Evolutionary conservation across 2,888 invertebrate species (phyloP).

Genomic region (Neoitamus cyanurus): DNA sequence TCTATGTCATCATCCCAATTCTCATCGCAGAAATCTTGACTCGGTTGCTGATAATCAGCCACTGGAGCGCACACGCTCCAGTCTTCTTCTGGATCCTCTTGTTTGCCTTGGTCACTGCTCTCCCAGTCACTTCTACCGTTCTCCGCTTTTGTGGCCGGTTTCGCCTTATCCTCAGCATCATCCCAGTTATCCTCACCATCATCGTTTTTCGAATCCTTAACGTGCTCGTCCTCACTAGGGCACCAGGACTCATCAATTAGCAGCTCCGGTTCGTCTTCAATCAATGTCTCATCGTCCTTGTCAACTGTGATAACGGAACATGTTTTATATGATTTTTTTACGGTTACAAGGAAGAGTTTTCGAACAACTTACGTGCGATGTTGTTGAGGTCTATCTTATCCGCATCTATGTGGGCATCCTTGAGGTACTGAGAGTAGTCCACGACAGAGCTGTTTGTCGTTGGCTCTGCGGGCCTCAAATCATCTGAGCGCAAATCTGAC

Average conservation of each 20-base stretch:
- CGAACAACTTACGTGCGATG: constrained; percentile 57
- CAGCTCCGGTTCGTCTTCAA: constrained; percentile 63
- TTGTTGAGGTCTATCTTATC: constrained; percentile 58
- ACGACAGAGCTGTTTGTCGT: constrained; percentile 54
- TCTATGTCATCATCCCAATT: constrained; percentile 29
- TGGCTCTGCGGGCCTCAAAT: not conserved
- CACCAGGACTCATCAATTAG: constrained; percentile 74
- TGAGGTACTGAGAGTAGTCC: constrained; percentile 65
- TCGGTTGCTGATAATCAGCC: not conserved
- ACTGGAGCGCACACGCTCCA: not conserved
- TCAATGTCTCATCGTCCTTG: constrained; percentile 68
- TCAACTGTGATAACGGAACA: constrained; percentile 68
- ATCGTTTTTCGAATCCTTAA: constrained; percentile 20
- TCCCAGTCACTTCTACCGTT: not conserved
- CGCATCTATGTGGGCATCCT: constrained; percentile 63
- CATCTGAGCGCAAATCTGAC: not conserved
- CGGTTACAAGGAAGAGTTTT: not conserved
- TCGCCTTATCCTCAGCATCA: not conserved
- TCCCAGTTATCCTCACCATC: constrained; percentile 39
- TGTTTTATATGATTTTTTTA: too few species aligned
- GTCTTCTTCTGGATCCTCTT: not conserved
- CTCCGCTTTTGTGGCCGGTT: not conserved
- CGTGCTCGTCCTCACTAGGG: constrained; percentile 53
- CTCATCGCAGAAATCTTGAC: not conserved
- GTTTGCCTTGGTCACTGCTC: not conserved